A percentile compares a stretch with the other conserved stretches of the same genome.
These are phyloP conservation scores for Drosophila tropicalis DNA, from an alignment of 1,140 invertebrate species.

Conservation along the genomic window DNA sequence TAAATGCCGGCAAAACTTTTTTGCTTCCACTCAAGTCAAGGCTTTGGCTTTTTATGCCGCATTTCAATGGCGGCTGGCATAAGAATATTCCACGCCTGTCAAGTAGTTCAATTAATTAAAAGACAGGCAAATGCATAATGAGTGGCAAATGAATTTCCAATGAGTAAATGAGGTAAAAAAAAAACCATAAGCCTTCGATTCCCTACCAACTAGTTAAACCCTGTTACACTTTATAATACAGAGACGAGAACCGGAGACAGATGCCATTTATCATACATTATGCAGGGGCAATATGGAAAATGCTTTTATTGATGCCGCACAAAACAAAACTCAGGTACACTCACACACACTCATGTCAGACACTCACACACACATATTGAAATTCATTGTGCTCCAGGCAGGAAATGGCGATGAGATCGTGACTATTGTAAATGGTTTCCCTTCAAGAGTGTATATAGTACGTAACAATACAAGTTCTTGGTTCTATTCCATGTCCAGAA, in stretches of 20 bases:
- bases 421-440: too few relatives aligned
- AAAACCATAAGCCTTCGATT: background rate
- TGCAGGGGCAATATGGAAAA: slow-evolving; percentile 21
- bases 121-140: slow-evolving; percentile 61
- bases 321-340: slow-evolving; percentile 27
- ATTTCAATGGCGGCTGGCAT: slow-evolving; percentile 13
- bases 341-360: too few relatives aligned
- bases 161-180: background rate
- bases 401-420: slow-evolving; percentile 39
- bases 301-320: slow-evolving; percentile 29
- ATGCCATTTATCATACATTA: slow-evolving; percentile 23
- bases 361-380: slow-evolving; percentile 9
- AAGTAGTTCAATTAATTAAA: slow-evolving; percentile 79
- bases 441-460: too few relatives aligned
- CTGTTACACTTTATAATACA: background rate
- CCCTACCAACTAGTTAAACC: slow-evolving; percentile 19
- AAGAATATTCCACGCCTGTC: slow-evolving; percentile 28
- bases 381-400: slow-evolving; percentile 27
- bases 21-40: slow-evolving; percentile 9
- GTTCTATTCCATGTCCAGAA: background rate
- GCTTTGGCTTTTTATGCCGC: slow-evolving; percentile 1
- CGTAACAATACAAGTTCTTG: too few relatives aligned
- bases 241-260: background rate
- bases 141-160: slow-evolving; percentile 31
- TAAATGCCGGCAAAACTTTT: slow-evolving; percentile 45